Conservation (phyloP, 2,797 vertebrate genomes). For the Sternarchorhynchus goeldii region DNA sequence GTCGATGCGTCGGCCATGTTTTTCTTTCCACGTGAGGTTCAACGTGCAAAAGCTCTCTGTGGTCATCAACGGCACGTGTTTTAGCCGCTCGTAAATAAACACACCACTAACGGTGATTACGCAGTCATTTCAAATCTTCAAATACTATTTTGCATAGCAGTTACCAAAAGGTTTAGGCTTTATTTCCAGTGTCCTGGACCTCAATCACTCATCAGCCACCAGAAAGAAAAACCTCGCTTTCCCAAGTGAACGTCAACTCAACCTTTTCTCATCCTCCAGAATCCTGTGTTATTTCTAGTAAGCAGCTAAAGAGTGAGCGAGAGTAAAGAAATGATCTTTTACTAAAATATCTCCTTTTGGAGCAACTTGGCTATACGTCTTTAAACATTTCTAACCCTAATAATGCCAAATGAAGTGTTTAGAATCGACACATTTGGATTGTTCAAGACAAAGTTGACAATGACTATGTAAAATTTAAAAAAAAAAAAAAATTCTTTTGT, state of each 20-base stretch:
- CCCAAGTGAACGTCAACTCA: background rate
- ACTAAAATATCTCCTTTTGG: constrained; percentile 60
- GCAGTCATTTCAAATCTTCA: background rate
- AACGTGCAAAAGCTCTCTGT: background rate
- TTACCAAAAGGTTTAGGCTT: background rate
- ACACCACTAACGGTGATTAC: background rate
- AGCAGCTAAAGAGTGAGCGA: constrained; percentile 38
- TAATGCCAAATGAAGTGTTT: constrained; percentile 60
- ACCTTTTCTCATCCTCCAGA: background rate
- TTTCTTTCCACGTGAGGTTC: constrained; percentile 6
- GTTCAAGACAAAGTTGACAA: constrained; percentile 62
- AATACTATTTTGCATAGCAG: constrained; percentile 17
- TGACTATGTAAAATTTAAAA: no score
- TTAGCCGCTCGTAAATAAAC: background rate
- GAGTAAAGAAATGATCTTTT: constrained; percentile 30
- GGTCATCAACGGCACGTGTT: background rate
- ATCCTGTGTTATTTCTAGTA: constrained; percentile 9
- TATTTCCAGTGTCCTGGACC: background rate
- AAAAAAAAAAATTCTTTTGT: no score
- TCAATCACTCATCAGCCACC: background rate
- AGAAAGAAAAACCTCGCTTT: constrained; percentile 7
- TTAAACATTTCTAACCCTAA: constrained; percentile 70
- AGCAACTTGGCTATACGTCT: constrained; percentile 50
- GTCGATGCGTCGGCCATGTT: background rate
- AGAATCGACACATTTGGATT: constrained; percentile 55